phyloP scores from a whole-genome alignment of 2,888 invertebrate genomes.

The Diaperis boleti region DNA sequence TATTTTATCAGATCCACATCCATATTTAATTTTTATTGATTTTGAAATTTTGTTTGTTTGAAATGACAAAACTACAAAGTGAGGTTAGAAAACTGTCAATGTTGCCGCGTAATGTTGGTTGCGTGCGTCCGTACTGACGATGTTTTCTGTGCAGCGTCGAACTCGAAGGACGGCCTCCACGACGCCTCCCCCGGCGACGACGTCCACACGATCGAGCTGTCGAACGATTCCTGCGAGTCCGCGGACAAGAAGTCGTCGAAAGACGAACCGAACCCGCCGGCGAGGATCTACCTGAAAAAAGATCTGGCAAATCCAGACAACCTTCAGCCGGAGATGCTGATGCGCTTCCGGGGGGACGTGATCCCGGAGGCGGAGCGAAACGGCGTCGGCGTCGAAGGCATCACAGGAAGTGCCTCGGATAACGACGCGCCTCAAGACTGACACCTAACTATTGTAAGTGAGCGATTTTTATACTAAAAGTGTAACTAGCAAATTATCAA shows the following conservation, averaged over 20 bases:
- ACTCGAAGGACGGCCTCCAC: conserved; percentile 24
- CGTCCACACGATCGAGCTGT: conserved; percentile 63
- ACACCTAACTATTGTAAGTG: conserved; percentile 63
- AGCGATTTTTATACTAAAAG: conserved; percentile 63
- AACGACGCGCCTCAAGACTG: conserved; percentile 66
- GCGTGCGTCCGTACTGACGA: too few species aligned
- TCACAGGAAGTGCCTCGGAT: conserved; percentile 65
- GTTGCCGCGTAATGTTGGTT: neutral
- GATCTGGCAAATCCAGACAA: conserved; percentile 66
- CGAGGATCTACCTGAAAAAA: conserved; percentile 65
- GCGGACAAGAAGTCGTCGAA: conserved; percentile 46
- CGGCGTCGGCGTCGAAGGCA: conserved; percentile 56
- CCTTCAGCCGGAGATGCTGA: conserved; percentile 65
- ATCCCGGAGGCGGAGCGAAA: conserved; percentile 60
- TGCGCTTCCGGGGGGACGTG: conserved; percentile 63
- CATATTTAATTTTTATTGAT: too few species aligned
- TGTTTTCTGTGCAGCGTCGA: conserved; percentile 23
- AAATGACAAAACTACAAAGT: too few species aligned
- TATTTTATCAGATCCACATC: too few species aligned
- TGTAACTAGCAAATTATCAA: conserved; percentile 28
- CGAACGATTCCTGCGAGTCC: conserved; percentile 64
- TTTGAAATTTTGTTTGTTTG: too few species aligned
- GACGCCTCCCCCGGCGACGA: conserved; percentile 48
- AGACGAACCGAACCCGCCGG: conserved; percentile 47
- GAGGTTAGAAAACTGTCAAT: too few species aligned